Percentiles rank a stretch among this genome's conserved stretches.
Conservation (phyloP, 2,888 invertebrate species). For the Stenodera caucasica region DNA sequence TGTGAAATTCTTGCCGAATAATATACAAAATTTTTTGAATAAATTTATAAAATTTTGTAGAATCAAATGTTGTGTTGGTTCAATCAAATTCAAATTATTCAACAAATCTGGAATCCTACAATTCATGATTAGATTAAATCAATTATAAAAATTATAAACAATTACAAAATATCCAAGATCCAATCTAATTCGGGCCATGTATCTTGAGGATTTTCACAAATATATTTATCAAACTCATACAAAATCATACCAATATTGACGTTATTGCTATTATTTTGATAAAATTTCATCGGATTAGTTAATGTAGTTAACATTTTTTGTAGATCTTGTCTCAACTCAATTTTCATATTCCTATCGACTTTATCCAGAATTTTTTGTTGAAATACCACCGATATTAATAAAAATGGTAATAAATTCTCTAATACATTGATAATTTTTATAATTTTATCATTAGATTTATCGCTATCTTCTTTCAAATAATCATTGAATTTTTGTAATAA, state of each 20-base stretch:
- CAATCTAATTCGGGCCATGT: constrained; percentile 75
- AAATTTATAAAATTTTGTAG: constrained; percentile 60
- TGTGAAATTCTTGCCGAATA: constrained; percentile 69
- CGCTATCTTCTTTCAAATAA: constrained; percentile 47
- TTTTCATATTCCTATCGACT: constrained; percentile 48
- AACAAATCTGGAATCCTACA: constrained; percentile 63
- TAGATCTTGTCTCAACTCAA: constrained; percentile 55
- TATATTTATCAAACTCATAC: constrained; percentile 64
- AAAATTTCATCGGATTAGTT: constrained; percentile 67
- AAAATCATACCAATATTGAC: constrained; percentile 62
- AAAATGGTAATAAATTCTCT: constrained; percentile 53
- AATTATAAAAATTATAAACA: constrained; percentile 30
- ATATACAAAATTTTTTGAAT: constrained; percentile 63
- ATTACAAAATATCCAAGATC: constrained; percentile 67
- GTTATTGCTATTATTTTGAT: constrained; percentile 60
- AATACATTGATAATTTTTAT: constrained; percentile 48
- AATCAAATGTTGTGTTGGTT: constrained; percentile 58
- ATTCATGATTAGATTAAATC: background rate
- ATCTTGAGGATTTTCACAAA: constrained; percentile 62
- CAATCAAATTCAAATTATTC: constrained; percentile 60
- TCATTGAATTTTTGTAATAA: constrained; percentile 51
- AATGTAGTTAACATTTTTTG: constrained; percentile 53
- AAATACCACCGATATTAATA: constrained; percentile 51
- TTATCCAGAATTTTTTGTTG: constrained; percentile 46
- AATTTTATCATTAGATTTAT: constrained; percentile 46